Percentiles rank a stretch among this genome's conserved stretches.
These are phyloP conservation scores for Sterrhoptilus dennistouni DNA, from an alignment of 2,113 vertebrate genomes.

Conservation along the genomic window DNA sequence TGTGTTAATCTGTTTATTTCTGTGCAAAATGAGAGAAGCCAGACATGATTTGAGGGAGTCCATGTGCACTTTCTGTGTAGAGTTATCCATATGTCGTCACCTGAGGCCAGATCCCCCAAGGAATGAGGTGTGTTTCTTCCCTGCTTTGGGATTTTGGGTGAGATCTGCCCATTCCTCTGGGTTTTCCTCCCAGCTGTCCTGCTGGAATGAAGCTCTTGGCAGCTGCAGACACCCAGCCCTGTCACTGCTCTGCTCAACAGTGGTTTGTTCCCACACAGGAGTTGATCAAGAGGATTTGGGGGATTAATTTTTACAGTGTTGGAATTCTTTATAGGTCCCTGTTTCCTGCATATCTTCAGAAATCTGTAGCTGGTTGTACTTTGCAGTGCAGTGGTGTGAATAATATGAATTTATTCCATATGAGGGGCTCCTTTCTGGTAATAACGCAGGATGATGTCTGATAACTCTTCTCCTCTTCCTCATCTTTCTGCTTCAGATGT, in stretches of 20 bases:
- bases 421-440: not conserved
- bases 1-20: not conserved
- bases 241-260: not conserved
- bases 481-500: not conserved
- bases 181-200: not conserved
- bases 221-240: not conserved
- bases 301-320: not conserved
- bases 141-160: not conserved
- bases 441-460: not conserved
- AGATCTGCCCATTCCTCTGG: not conserved
- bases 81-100: accelerated
- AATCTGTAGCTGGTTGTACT: not conserved
- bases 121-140: not conserved
- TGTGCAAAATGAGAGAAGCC: not conserved
- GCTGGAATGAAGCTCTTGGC: not conserved
- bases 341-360: not conserved
- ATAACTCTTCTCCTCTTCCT: not conserved
- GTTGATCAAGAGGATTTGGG: not conserved
- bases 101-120: not conserved
- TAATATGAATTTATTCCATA: not conserved
- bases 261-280: not conserved
- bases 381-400: not conserved
- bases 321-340: not conserved
- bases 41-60: accelerated
- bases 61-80: accelerated